Evolutionary conservation across 2,888 invertebrate species (phyloP).

Genomic region (Melanophora roralis): DNA sequence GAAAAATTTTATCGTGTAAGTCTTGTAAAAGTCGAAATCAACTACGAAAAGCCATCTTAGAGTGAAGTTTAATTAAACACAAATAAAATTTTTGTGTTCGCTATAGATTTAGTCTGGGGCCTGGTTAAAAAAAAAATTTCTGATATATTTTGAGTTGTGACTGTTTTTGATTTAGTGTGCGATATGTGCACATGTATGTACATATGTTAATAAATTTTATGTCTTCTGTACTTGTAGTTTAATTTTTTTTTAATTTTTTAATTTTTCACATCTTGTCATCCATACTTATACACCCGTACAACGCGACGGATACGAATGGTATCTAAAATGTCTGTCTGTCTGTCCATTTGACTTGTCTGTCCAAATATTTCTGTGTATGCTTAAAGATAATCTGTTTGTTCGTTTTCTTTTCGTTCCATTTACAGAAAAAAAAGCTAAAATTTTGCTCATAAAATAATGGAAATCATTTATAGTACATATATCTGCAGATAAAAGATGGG

Average conservation of each 20-base stretch:
- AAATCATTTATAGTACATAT: slow-evolving; percentile 37
- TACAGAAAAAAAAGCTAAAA: neutral
- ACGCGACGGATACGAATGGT: slow-evolving; percentile 19
- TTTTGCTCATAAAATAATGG: slow-evolving; percentile 30
- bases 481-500: too few species aligned
- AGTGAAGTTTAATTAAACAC: too few species aligned
- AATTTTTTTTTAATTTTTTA: neutral
- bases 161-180: too few species aligned
- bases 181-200: too few species aligned
- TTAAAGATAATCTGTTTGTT: slow-evolving; percentile 35
- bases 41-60: too few species aligned
- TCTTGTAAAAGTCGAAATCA: too few species aligned
- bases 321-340: slow-evolving; percentile 29
- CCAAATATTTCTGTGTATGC: slow-evolving; percentile 13
- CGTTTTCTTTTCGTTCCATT: slow-evolving; percentile 20
- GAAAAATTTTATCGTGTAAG: too few species aligned
- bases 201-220: neutral
- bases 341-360: slow-evolving; percentile 4
- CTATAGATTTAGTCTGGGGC: too few species aligned
- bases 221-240: slow-evolving; percentile 38
- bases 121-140: too few species aligned
- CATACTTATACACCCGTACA: neutral
- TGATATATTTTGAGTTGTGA: too few species aligned
- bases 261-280: neutral
- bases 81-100: too few species aligned